Evolutionary conservation across 2,888 invertebrate species (phyloP).

Genomic region (Coenonympha glycerion): DNA sequence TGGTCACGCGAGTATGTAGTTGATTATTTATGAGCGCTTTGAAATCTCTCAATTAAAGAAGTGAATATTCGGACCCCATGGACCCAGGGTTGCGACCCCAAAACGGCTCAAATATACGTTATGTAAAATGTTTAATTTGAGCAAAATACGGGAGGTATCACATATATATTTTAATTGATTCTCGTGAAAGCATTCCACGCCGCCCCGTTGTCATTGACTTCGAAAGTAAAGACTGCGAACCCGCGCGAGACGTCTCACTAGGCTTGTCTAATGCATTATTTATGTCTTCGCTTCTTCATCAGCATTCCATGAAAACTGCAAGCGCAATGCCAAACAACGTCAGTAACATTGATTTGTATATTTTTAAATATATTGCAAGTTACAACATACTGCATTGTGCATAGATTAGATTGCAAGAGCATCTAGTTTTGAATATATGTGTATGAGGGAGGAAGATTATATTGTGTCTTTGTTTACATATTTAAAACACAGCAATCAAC

Average conservation of each 20-base stretch:
- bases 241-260: slow-evolving; percentile 2
- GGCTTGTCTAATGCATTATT: slow-evolving; percentile 18
- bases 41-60: no score
- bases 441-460: slow-evolving; percentile 7
- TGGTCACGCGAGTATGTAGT: no score
- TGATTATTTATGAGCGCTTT: no score
- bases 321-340: slow-evolving; percentile 4
- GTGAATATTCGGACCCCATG: no score
- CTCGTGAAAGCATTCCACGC: not conserved
- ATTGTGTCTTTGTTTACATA: not conserved
- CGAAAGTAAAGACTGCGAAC: slow-evolving; percentile 19
- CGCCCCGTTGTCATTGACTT: not conserved
- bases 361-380: slow-evolving; percentile 9
- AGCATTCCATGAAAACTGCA: slow-evolving; percentile 14
- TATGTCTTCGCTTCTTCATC: slow-evolving; percentile 10
- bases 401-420: not conserved
- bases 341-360: slow-evolving; percentile 14
- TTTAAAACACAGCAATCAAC: not conserved
- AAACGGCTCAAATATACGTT: no score
- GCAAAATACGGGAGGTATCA: no score
- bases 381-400: no score
- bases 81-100: no score
- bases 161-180: not conserved
- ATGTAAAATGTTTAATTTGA: no score
- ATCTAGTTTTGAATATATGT: slow-evolving; percentile 4